Percentiles rank a stretch among this genome's conserved stretches.
These are phyloP conservation scores for Epistrophe grossulariae DNA, from an alignment of 2,888 invertebrate species.

Conservation along the genomic window DNA sequence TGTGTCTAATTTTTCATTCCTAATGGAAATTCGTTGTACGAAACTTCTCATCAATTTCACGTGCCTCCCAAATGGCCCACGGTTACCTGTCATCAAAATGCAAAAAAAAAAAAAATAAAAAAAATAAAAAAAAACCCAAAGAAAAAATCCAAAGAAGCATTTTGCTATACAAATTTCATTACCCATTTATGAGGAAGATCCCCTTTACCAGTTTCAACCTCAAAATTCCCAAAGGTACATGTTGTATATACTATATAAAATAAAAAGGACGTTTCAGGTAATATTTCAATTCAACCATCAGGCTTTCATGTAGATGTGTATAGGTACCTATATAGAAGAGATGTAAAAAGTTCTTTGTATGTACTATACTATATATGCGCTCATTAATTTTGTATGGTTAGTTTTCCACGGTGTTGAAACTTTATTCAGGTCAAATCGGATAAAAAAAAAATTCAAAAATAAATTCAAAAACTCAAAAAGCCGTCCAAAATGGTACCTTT, in stretches of 20 bases:
- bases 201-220: constrained; percentile 9
- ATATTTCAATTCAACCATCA: constrained; percentile 49
- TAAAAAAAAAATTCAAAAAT: not conserved
- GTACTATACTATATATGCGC: constrained; percentile 14
- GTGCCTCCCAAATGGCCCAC: constrained; percentile 20
- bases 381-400: constrained; percentile 68
- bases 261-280: constrained; percentile 51
- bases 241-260: too few relatives aligned
- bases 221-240: constrained; percentile 38
- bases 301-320: not conserved
- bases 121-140: constrained; percentile 6
- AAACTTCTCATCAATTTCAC: constrained; percentile 4
- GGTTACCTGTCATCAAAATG: constrained; percentile 28
- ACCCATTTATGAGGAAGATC: constrained; percentile 58
- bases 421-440: constrained; percentile 31
- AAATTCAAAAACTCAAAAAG: constrained; percentile 31
- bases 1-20: constrained; percentile 59
- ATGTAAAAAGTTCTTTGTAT: constrained; percentile 37
- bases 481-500: constrained; percentile 7
- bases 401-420: constrained; percentile 34
- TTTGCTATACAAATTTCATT: constrained; percentile 43
- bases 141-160: constrained; percentile 16
- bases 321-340: not conserved
- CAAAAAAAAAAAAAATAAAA: not conserved
- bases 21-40: constrained; percentile 68